Percentiles rank a stretch among this genome's conserved stretches.
Evolutionary conservation across 2,888 invertebrate species (phyloP).

Genomic region (Drosophila mercatorum): DNA sequence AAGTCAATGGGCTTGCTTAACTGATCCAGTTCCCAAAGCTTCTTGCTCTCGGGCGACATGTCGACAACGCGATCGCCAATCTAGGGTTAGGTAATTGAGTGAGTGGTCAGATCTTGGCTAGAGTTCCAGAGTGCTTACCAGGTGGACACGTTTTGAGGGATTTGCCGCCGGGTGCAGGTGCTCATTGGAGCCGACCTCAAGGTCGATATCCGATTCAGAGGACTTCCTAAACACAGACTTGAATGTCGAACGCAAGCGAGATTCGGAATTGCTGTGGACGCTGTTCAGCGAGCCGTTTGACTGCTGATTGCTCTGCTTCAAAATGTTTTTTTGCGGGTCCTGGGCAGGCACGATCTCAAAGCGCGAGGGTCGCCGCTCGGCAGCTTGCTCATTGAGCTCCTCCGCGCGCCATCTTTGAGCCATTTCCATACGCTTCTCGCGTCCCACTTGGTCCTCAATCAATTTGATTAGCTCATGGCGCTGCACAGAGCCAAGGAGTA

Average conservation of each 20-base stretch:
- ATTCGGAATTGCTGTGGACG: constrained; percentile 90
- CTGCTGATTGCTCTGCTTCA: constrained; percentile 87
- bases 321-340: constrained; percentile 87
- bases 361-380: constrained; percentile 90
- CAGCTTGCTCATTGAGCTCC: constrained; percentile 86
- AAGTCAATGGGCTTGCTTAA: constrained; percentile 93
- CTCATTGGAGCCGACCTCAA: constrained; percentile 86
- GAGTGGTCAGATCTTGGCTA: neutral
- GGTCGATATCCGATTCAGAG: constrained; percentile 91
- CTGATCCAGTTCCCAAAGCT: constrained; percentile 96
- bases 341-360: constrained; percentile 91
- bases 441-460: constrained; percentile 94
- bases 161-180: constrained; percentile 86
- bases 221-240: constrained; percentile 96
- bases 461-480: constrained; percentile 94
- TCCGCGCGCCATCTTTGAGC: constrained; percentile 90
- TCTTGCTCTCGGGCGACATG: constrained; percentile 96
- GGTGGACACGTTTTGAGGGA: constrained; percentile 93
- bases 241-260: constrained; percentile 93
- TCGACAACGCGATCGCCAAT: constrained; percentile 92
- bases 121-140: constrained; percentile 86
- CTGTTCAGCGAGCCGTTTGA: constrained; percentile 87
- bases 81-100: constrained; percentile 71
- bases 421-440: constrained; percentile 90
- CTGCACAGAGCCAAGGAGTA: constrained; percentile 96